Conservation (phyloP, 2,113 vertebrate genomes). For the Axis porcinus region DNA sequence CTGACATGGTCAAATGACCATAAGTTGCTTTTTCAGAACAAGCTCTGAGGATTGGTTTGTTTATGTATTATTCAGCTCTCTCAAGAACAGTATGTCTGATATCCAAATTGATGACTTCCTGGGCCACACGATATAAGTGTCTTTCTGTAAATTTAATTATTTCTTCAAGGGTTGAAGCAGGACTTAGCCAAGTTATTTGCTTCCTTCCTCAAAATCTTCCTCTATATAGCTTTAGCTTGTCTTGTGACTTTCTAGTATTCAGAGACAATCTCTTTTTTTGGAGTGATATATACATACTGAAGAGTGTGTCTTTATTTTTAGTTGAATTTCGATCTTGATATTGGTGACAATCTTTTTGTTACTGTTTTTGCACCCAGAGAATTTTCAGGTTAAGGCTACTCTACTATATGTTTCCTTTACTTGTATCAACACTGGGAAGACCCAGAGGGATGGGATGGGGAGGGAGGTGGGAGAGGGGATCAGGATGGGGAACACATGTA, state of each 20-base stretch:
- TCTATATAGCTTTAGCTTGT: not conserved
- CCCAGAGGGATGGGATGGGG: no score
- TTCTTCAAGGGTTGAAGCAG: not conserved
- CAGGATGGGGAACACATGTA: no score
- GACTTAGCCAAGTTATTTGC: conserved; percentile 23
- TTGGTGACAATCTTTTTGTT: not conserved
- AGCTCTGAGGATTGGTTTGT: not conserved
- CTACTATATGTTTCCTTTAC: not conserved
- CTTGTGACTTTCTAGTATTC: not conserved
- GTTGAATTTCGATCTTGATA: not conserved
- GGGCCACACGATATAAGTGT: not conserved
- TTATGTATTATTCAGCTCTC: conserved; percentile 1
- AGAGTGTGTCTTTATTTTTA: not conserved
- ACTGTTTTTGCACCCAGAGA: not conserved
- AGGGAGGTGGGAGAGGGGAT: no score
- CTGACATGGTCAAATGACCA: not conserved
- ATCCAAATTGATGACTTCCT: not conserved
- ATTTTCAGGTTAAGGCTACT: not conserved
- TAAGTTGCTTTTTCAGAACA: conserved; percentile 14
- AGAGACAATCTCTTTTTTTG: not conserved
- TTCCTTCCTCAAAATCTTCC: not conserved
- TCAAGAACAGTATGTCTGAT: not conserved
- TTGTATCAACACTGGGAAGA: not conserved
- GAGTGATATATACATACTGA: not conserved
- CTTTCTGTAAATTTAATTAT: conserved; percentile 4